Evolutionary conservation across 2,888 invertebrate genomes (phyloP).

Genomic region (Gastrophysa polygoni): DNA sequence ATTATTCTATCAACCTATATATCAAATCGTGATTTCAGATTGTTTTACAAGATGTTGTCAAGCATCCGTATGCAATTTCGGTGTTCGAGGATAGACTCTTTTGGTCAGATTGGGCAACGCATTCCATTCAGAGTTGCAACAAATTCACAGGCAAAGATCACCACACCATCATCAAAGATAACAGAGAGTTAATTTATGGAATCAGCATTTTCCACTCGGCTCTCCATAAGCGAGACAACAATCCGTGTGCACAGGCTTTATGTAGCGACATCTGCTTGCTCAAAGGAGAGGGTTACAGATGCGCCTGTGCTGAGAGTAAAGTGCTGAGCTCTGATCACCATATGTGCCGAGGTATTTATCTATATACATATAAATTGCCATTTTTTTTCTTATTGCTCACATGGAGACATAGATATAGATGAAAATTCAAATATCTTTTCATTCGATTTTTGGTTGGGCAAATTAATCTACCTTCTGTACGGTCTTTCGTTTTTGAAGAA

Average conservation of each 20-base stretch:
- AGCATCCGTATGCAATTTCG: conserved; percentile 82
- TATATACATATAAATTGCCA: background rate
- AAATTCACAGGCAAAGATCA: conserved; percentile 76
- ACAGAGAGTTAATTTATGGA: conserved; percentile 63
- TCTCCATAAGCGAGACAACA: conserved; percentile 60
- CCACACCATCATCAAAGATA: conserved; percentile 61
- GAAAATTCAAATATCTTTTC: too few species aligned
- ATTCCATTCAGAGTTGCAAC: conserved; percentile 75
- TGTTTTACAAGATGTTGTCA: conserved; percentile 66
- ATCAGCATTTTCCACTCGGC: conserved; percentile 78
- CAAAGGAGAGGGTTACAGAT: conserved; percentile 64
- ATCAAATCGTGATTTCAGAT: conserved; percentile 41
- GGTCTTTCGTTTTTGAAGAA: too few species aligned
- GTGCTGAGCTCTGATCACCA: conserved; percentile 62
- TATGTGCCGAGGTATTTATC: conserved; percentile 62
- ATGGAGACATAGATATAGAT: too few species aligned
- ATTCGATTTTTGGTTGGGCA: too few species aligned
- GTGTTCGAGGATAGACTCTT: conserved; percentile 88
- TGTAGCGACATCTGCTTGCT: conserved; percentile 84
- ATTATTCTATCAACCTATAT: too few species aligned
- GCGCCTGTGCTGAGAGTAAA: conserved; percentile 81
- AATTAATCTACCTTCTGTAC: too few species aligned
- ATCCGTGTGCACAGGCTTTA: conserved; percentile 67
- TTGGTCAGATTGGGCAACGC: conserved; percentile 88
- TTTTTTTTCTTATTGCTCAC: too few species aligned